Base-by-base conservation (phyloP, 2,888 invertebrate genomes). In the Mesoligia furuncula region DNA sequence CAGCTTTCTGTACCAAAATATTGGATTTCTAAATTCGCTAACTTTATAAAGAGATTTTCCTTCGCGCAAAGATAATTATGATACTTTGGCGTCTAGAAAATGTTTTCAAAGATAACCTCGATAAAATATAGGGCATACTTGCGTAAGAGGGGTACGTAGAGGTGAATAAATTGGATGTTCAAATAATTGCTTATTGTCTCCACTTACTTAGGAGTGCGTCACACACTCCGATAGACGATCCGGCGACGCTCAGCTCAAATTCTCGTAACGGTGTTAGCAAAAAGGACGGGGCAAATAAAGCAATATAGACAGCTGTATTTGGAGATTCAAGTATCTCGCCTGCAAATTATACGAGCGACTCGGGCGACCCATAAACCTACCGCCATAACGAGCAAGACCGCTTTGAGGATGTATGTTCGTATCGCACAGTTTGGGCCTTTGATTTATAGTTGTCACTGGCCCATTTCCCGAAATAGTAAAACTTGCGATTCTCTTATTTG, bases 251-350 rank as follows among this genome's bases (percentile, higher is more conserved):
- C 66, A 70, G 81, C 76, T 80, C 75, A 66, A 76, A 81, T 75
- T 81, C 79, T 69, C 80, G 77, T 84, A 84, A 80, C 85, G 81
- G 86, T 85, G 84, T 73, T 85, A 79, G 77, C 86, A 81, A 89
- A 89, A 89, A 89, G 88, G 86, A 87, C 88, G 75, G 74, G 75
- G 83, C 91, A 88, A 90, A 91, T 91, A 91, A 90, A 91, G 89
- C 84, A 88, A 90, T 91, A 90, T 88, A 87, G 87, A 89, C 88
- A 83, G 85, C 90, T 91, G 88, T 91, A 90, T 90, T 91, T 90
- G 91, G 89, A 77, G 85, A 88, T 84, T 85, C 88, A 72, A 89
- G 87, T 87, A 84, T 85, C 85, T 85, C 73, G 80, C 68, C 83
- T 83, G 82, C 78, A 80, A 86, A 84, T 88, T 87, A 90, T 88